Conservation (phyloP, 2,888 invertebrate species). For the Phoronis australis region DNA sequence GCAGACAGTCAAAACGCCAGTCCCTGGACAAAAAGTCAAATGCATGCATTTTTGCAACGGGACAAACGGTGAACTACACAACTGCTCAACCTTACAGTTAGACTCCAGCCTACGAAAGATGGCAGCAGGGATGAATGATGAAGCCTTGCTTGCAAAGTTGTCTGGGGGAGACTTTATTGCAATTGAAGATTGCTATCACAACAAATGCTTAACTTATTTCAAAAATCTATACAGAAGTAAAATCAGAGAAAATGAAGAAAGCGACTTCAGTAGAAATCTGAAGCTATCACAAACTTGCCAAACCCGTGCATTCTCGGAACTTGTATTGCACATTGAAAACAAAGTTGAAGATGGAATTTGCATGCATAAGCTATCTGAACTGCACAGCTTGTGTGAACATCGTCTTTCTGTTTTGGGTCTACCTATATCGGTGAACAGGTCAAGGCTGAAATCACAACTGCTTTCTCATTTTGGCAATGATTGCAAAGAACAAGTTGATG, state of each 20-base stretch:
- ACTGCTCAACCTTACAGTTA: background rate
- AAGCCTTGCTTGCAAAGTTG: background rate
- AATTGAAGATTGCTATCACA: conserved; percentile 1
- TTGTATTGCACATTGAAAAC: conserved; percentile 1
- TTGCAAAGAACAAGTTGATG: conserved; percentile 4
- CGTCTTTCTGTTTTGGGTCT: background rate
- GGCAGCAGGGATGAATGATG: background rate
- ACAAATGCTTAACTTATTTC: background rate
- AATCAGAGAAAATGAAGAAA: background rate
- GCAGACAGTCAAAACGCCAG: too few species aligned
- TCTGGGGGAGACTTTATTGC: conserved; percentile 1
- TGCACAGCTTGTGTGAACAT: conserved; percentile 4
- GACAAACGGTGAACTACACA: background rate
- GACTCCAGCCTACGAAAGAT: background rate
- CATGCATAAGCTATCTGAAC: conserved; percentile 5
- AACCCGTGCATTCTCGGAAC: background rate
- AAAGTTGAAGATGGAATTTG: conserved; percentile 2
- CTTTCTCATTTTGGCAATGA: conserved; percentile 1
- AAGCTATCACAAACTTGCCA: background rate
- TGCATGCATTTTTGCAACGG: conserved; percentile 5
- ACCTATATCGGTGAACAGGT: background rate
- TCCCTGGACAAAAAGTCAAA: too few species aligned
- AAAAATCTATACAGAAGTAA: background rate
- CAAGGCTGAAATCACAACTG: conserved; percentile 2
- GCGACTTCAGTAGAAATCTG: background rate